These are phyloP conservation scores for Acleris literana DNA, from an alignment of 2,888 invertebrate species.

Conservation along the genomic window DNA sequence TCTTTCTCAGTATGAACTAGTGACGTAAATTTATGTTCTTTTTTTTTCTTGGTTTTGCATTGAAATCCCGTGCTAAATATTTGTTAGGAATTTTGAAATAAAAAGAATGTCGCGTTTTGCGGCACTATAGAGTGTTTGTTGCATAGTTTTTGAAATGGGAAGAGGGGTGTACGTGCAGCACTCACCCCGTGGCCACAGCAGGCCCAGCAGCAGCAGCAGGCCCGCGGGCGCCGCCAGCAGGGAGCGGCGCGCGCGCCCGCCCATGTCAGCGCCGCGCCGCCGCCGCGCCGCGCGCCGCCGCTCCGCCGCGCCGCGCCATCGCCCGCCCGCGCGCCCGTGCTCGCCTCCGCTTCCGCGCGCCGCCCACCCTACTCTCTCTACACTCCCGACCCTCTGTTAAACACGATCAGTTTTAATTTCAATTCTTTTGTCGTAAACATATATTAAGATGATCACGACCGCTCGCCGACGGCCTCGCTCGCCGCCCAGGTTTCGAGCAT, in stretches of 20 bases:
- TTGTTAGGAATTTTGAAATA: no score
- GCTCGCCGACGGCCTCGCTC: slow-evolving; percentile 76
- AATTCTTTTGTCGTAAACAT: slow-evolving; percentile 76
- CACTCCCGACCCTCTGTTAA: slow-evolving; percentile 71
- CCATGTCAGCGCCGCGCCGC: slow-evolving; percentile 81
- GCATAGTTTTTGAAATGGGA: neutral
- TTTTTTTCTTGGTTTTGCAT: no score
- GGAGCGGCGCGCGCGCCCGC: slow-evolving; percentile 81
- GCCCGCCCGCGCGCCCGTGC: slow-evolving; percentile 64
- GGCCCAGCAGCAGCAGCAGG: slow-evolving; percentile 81
- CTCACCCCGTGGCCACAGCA: slow-evolving; percentile 80
- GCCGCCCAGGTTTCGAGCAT: slow-evolving; percentile 76
- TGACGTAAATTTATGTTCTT: no score
- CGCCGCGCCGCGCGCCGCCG: slow-evolving; percentile 72
- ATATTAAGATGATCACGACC: slow-evolving; percentile 72
- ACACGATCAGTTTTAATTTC: slow-evolving; percentile 70
- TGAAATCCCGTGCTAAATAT: no score
- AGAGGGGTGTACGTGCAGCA: slow-evolving; percentile 9
- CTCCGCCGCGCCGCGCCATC: slow-evolving; percentile 73
- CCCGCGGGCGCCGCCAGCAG: slow-evolving; percentile 81
- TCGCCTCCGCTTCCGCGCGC: slow-evolving; percentile 70
- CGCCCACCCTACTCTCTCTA: slow-evolving; percentile 70
- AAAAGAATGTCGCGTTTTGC: no score
- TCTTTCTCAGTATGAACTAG: no score
- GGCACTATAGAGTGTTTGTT: neutral